Evolutionary conservation across 2,888 invertebrate species (phyloP).

Genomic region (Lomographa bimaculata): DNA sequence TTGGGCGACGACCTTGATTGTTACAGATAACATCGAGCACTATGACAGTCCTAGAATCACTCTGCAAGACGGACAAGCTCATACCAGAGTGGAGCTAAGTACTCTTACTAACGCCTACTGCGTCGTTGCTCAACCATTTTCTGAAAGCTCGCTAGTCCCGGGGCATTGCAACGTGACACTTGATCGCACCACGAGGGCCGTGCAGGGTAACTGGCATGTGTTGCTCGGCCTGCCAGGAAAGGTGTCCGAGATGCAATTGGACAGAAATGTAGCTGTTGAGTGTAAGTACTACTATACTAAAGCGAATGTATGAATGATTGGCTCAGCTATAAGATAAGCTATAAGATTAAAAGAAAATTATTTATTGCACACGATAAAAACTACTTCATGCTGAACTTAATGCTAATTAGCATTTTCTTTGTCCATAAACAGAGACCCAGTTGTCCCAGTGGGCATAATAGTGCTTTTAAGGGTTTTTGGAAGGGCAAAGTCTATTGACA

Average conservation of each 20-base stretch:
- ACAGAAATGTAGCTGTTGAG: constrained; percentile 61
- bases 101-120: constrained; percentile 61
- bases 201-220: constrained; percentile 74
- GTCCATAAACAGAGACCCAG: no score
- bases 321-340: no score
- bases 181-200: constrained; percentile 63
- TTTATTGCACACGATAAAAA: no score
- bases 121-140: constrained; percentile 67
- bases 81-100: constrained; percentile 50
- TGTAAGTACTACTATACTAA: no score
- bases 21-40: constrained; percentile 33
- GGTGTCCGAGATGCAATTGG: constrained; percentile 61
- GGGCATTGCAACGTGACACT: constrained; percentile 68
- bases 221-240: constrained; percentile 69
- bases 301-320: no score
- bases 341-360: no score
- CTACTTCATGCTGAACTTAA: no score
- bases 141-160: constrained; percentile 62
- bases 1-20: no score
- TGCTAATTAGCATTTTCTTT: no score
- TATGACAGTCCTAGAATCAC: constrained; percentile 50
- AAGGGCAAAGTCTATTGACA: no score
- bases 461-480: no score
- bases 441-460: no score
- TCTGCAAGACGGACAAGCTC: constrained; percentile 54